Base-by-base conservation (phyloP, 2,797 vertebrate species). In the Chloroceryle inda region DNA sequence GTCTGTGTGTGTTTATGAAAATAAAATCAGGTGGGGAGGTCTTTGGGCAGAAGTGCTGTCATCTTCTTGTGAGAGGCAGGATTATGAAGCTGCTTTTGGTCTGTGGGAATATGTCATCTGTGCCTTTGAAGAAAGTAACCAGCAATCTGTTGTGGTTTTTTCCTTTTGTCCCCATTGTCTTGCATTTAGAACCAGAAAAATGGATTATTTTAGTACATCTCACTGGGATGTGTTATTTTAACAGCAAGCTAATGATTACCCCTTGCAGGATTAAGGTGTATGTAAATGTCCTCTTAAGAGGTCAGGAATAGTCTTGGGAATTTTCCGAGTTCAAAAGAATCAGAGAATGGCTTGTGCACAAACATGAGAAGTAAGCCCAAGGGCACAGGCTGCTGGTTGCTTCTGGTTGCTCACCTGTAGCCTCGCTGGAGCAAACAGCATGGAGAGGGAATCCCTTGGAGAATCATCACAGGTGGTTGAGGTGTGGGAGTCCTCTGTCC, bases 241-340 rank as follows among this genome's bases (percentile, higher is more conserved):
- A 59, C 76, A 33, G 55, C n/a, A 38, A 95, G 86, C 79, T 93
- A 75, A 76, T 79, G 69, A 72, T 92, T 91, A 63, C 49, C 26
- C 7, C 35, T 59, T 68, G 61, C 44, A 55, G 89, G 68, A 67
- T 82, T 26, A 89, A 81, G n/a, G 47, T 87, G 75, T 4, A 2
- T 3, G 2, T 61, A 66, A 89, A 62, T n/a, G 42, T 33, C 18
- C 55, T 56, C 45, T 35, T 37, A 61, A 55, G 77, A 91, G 63
- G 63, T 89, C 63, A 85, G 75, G 56, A 85, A 63, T 85, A 40
- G 78, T 47, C 67, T 53, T 87, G 38, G 44, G 81, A 79, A 44
- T 91, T 91, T 88, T 80, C 59, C 5, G 13, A 35, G 49, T 47
- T 37, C 12, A 7, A 44, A 89, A 76, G 52, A 55, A 42, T 71